Evolutionary conservation across 2,888 invertebrate species (phyloP).

Genomic region (Chaetogeoica ovagalla): DNA sequence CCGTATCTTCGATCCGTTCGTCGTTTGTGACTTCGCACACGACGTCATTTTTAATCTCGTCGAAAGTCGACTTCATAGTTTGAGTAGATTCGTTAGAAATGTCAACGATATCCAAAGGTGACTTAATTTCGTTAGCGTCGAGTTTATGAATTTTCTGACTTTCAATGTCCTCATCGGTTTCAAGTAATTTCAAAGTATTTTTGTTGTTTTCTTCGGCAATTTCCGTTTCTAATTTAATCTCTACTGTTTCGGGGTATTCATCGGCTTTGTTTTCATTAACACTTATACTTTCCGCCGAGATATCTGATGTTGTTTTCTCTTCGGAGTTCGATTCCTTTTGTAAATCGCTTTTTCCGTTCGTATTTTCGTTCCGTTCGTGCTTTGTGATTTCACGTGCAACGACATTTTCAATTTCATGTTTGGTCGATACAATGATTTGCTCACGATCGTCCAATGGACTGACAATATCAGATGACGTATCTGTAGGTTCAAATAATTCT

Average conservation of each 20-base stretch:
- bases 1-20: no score
- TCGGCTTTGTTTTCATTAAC: neutral
- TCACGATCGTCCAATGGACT: neutral
- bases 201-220: constrained; percentile 48
- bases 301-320: neutral
- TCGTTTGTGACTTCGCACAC: no score
- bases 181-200: constrained; percentile 53
- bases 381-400: no score
- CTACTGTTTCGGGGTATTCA: neutral
- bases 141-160: neutral
- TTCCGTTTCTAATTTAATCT: neutral
- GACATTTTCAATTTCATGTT: constrained; percentile 32
- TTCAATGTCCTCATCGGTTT: constrained; percentile 47
- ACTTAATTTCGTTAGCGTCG: neutral
- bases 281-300: neutral
- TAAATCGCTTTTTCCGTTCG: no score
- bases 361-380: no score
- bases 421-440: no score
- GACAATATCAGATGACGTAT: neutral
- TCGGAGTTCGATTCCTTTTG: neutral
- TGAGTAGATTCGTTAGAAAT: neutral
- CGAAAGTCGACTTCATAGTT: constrained; percentile 26
- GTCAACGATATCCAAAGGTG: neutral
- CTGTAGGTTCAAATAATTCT: constrained; percentile 4
- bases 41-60: constrained; percentile 48